phyloP scores from a whole-genome alignment of 2,888 invertebrate genomes.

The Melanophora roralis region DNA sequence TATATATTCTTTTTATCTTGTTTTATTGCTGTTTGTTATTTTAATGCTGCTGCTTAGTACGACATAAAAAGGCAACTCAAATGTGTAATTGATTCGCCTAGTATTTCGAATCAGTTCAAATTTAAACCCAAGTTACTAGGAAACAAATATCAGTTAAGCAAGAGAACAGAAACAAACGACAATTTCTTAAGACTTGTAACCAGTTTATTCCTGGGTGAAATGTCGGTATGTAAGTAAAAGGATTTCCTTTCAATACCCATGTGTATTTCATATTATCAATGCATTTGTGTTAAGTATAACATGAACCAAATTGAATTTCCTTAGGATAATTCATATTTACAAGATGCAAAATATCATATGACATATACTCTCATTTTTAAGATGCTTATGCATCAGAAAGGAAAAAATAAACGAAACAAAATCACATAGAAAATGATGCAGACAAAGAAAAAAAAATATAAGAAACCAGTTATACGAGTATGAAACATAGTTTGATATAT shows the following conservation, averaged over 20 bases:
- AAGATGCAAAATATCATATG: constrained; percentile 37
- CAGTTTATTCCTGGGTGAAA: constrained; percentile 13
- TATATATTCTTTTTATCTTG: neutral
- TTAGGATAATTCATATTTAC: constrained; percentile 40
- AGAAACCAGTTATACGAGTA: too few species aligned
- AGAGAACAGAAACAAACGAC: neutral
- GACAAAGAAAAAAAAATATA: neutral
- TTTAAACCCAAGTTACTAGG: constrained; percentile 16
- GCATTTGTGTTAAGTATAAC: neutral
- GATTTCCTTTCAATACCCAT: constrained; percentile 19
- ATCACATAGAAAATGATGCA: neutral
- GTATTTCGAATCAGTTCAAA: constrained; percentile 53
- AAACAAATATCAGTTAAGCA: neutral
- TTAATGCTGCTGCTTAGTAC: constrained; percentile 5
- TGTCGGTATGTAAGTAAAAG: constrained; percentile 1
- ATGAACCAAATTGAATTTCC: constrained; percentile 26
- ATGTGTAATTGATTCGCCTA: constrained; percentile 62
- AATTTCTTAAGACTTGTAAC: constrained; percentile 13
- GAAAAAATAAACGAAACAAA: too few species aligned
- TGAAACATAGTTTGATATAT: constrained; percentile 41
- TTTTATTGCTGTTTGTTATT: neutral
- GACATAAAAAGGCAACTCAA: constrained; percentile 31
- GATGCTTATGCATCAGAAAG: neutral
- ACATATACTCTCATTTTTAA: constrained; percentile 12
- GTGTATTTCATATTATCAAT: constrained; percentile 13